phyloP scores from a whole-genome alignment of 2,113 vertebrate species.

The Neogobius melanostomus region DNA sequence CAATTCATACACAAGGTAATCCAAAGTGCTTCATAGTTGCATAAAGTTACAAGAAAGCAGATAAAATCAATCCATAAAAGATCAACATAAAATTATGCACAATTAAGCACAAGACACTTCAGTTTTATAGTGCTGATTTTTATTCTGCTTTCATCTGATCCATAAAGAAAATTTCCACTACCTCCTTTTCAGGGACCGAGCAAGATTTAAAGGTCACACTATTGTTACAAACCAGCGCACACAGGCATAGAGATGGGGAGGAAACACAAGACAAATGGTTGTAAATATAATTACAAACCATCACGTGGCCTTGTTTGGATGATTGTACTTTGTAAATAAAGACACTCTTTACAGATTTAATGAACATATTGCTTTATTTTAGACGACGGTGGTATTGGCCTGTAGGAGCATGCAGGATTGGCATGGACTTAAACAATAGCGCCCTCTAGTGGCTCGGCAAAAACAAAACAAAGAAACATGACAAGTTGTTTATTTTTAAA shows the following conservation, averaged over 20 bases:
- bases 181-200: slow-evolving; percentile 6
- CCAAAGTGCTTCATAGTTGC: no score
- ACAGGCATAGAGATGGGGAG: slow-evolving; percentile 17
- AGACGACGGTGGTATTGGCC: no score
- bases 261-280: slow-evolving; percentile 23
- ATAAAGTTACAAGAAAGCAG: no score
- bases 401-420: not conserved
- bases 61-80: no score
- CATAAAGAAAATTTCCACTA: slow-evolving; percentile 12
- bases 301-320: slow-evolving; percentile 68
- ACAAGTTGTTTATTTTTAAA: no score
- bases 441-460: slow-evolving; percentile 24
- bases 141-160: slow-evolving; percentile 2
- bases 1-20: no score
- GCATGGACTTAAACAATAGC: slow-evolving; percentile 1
- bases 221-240: slow-evolving; percentile 17
- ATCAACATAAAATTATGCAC: not conserved
- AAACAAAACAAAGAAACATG: not conserved
- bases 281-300: slow-evolving; percentile 61
- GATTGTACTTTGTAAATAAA: slow-evolving; percentile 74
- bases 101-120: slow-evolving; percentile 5
- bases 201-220: slow-evolving; percentile 3
- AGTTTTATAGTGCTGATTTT: not conserved
- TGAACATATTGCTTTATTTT: no score
- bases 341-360: not conserved